phyloP scores from a whole-genome alignment of 2,888 invertebrate species.

The Biston betularia region DNA sequence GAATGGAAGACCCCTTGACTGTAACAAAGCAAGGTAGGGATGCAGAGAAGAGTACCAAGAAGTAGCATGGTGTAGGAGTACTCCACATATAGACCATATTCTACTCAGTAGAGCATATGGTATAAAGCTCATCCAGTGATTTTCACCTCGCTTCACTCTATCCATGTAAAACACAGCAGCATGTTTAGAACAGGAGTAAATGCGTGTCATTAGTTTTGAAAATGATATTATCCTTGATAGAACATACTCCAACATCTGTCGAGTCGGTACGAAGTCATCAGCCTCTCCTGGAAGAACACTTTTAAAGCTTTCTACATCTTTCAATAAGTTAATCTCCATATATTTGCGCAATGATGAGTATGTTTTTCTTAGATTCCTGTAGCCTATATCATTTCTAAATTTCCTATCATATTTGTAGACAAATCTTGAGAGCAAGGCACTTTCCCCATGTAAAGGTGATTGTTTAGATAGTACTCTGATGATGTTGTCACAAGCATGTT shows the following conservation, averaged over 20 bases:
- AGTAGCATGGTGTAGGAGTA: conserved; percentile 78
- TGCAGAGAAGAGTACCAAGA: conserved; percentile 82
- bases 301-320: conserved; percentile 71
- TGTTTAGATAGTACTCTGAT: conserved; percentile 70
- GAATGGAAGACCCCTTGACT: conserved; percentile 78
- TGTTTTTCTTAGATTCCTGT: conserved; percentile 83
- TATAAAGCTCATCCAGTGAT: conserved; percentile 84
- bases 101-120: conserved; percentile 84
- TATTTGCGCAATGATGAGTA: conserved; percentile 83
- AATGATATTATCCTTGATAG: conserved; percentile 84
- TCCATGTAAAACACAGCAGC: conserved; percentile 81
- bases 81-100: conserved; percentile 82
- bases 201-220: conserved; percentile 82
- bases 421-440: conserved; percentile 84
- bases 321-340: conserved; percentile 74
- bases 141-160: conserved; percentile 83
- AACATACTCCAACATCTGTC: conserved; percentile 86
- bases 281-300: conserved; percentile 64
- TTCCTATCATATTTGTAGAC: conserved; percentile 87
- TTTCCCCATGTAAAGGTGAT: conserved; percentile 82
- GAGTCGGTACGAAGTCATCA: conserved; percentile 80
- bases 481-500: conserved; percentile 61
- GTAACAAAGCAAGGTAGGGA: conserved; percentile 67
- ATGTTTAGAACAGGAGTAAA: conserved; percentile 77
- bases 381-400: conserved; percentile 86